Base-by-base conservation (phyloP, 1,140 invertebrate genomes). In the Drosophila pseudoananassae region DNA sequence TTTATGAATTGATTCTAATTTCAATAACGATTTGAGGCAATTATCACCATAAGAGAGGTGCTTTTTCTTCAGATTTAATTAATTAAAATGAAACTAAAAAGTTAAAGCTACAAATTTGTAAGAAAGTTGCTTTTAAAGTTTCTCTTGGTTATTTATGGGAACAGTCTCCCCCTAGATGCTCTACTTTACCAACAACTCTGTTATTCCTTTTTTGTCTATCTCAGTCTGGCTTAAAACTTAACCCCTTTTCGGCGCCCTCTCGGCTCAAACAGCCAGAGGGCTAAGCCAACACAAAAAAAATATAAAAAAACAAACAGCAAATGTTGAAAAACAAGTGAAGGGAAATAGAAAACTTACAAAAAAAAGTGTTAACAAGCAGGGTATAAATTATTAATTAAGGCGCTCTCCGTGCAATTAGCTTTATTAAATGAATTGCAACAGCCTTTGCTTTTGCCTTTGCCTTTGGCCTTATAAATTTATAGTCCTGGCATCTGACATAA, bases 311-410 rank as follows among this genome's bases (percentile, higher is more conserved):
- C 23, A 49, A 70, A 70, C 50, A 69, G 27, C 43, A 68, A 69
- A 69, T 69, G 40, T 23, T 63, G 29, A 38, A 64, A 29, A 20
- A 20, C n/a, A 38, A 47, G 45, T 9, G 15, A 36, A 45, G 14
- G 23, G 51, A 54, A 56, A 36, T 14, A 10, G 51, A 27, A 23
- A n/a, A 14, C 14, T 43, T 36, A 10, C 23, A 20, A 46, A 58
- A 76, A 76, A 45, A 70, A 58, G 57, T 73, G 66, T 81, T 81
- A 80, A 81, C 78, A 81, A 76, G 57, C 73, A 45, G 51, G 38
- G 51, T 43, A 58, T 81, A 59, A 76, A 81, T 81, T 76, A 81
- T 81, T 81, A 50, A 77, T 77, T 61, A 76, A 61, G 63, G 45
- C 33, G 33, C 47, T 29, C 25, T 54, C 51, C 52, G 25, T 52